These are phyloP conservation scores for Drepana falcataria DNA, from an alignment of 2,888 invertebrate species.

Conservation along the genomic window DNA sequence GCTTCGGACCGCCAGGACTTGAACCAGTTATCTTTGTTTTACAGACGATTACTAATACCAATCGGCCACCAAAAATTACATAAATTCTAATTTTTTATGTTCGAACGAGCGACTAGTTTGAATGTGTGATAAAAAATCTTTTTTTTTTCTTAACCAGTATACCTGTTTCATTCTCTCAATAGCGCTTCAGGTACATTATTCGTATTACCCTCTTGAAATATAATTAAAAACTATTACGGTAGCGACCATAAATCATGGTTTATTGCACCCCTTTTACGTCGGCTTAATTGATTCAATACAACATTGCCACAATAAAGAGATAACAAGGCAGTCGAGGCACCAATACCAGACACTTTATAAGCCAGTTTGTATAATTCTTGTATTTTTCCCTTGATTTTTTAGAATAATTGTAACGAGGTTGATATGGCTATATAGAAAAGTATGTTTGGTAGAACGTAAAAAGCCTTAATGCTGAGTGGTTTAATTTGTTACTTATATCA, in stretches of 20 bases:
- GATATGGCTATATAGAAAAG: too few relatives aligned
- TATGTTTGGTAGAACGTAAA: too few relatives aligned
- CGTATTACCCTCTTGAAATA: slow-evolving; percentile 44
- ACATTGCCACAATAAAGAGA: slow-evolving; percentile 50
- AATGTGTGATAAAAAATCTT: too few relatives aligned
- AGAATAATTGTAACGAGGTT: too few relatives aligned
- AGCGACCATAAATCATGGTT: slow-evolving; percentile 61
- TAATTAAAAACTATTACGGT: slow-evolving; percentile 70
- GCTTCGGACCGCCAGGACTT: too few relatives aligned
- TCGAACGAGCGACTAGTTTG: too few relatives aligned
- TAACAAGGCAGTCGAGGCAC: slow-evolving; percentile 42
- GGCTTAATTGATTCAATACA: slow-evolving; percentile 65
- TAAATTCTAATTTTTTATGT: too few relatives aligned
- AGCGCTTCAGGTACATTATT: not conserved
- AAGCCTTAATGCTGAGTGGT: too few relatives aligned
- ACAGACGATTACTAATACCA: too few relatives aligned
- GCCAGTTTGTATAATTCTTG: slow-evolving; percentile 25
- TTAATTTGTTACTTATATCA: too few relatives aligned
- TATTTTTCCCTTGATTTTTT: slow-evolving; percentile 12
- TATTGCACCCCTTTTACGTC: slow-evolving; percentile 57
- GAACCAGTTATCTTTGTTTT: too few relatives aligned
- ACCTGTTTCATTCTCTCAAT: slow-evolving; percentile 14
- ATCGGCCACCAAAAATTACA: too few relatives aligned
- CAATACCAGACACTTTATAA: slow-evolving; percentile 12
- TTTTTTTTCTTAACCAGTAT: slow-evolving; percentile 1